Evolutionary conservation across 2,797 vertebrate species (phyloP), one percentile per base, ranked within the genome.

Genomic region (Phyllotis vaccarum): DNA sequence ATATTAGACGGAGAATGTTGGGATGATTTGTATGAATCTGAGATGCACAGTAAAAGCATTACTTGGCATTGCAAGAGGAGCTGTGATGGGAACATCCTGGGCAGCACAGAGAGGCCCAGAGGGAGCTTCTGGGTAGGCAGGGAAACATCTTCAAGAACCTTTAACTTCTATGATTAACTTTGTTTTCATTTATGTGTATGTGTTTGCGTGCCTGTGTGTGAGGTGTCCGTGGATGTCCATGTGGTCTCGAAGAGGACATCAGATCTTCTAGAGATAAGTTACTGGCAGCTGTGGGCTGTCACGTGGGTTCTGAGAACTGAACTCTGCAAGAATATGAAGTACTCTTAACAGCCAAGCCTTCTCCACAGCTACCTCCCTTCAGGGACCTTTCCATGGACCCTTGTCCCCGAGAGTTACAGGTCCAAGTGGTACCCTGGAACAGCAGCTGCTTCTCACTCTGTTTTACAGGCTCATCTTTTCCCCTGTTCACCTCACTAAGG

Each of bases 11-110:
- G 37, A 22, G 8, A 68, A 24, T 12, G 9, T 60, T 2, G 31
- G 0, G 52, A 37, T 12, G 12, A 27, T 10, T 29, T 21, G 75
- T 40, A 17, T 9, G 34, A 19, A 37, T 40, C 75, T 7, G 43
- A 21, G 11, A 7, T 1, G 0, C 3, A 2, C 0, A 46, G 52
- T 17, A 68, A 85, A 49, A 49, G 79, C 10, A 1, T 40, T 24
- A 43, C 37, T 74, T 74, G 22, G 37, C 62, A 16, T 4, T 1
- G 2, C 17, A 6, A 5, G 58, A 86, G 54, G 27, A 34, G 49
- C 70, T 46, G 43, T 70, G 29, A 49, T 62, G n/a, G 49, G 56
- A 93, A 87, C 27, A 3, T 2, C 6, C 14, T 29, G 27, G 52
- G 37, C 14, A 43, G 43, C 31, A 49, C 12, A 31, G 76, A 10